A percentile compares a stretch with the other conserved stretches of the same genome.
Conservation (phyloP, 1,140 invertebrate species). For the Drosophila virilis region DNA sequence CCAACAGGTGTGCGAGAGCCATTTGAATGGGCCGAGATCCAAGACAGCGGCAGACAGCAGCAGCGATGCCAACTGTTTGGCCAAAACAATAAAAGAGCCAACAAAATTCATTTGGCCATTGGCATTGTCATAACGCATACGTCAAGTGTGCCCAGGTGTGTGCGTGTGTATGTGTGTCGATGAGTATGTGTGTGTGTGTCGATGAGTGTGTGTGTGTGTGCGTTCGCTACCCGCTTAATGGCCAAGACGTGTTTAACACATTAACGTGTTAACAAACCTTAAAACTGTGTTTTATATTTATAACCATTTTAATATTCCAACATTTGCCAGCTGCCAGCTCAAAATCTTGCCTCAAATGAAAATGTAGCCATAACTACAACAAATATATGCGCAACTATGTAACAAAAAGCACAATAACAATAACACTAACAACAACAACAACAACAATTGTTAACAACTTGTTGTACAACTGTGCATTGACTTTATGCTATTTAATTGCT, state of each 20-base stretch:
- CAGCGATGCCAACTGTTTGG: constrained; percentile 25
- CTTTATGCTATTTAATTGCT: constrained; percentile 24
- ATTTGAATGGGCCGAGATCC: constrained; percentile 72
- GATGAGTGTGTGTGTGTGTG: constrained; percentile 15
- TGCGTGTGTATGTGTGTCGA: constrained; percentile 9
- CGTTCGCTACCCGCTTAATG: constrained; percentile 53
- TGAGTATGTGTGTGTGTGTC: constrained; percentile 15
- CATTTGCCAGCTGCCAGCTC: constrained; percentile 32
- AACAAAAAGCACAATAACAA: constrained; percentile 16
- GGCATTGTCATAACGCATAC: constrained; percentile 77
- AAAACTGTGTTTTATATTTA: constrained; percentile 73
- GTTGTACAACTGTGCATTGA: constrained; percentile 38
- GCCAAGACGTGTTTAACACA: constrained; percentile 80
- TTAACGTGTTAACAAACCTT: constrained; percentile 64
- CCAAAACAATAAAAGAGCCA: constrained; percentile 44
- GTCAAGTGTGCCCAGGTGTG: constrained; percentile 59
- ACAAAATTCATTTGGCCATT: constrained; percentile 48
- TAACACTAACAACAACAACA: constrained; percentile 17
- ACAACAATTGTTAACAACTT: constrained; percentile 51
- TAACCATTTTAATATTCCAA: constrained; percentile 51
- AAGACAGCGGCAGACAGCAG: constrained; percentile 40
- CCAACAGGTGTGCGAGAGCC: constrained; percentile 70
- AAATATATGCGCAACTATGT: constrained; percentile 23
- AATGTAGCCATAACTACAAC: constrained; percentile 32
- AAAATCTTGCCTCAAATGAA: constrained; percentile 34